Evolutionary conservation across 2,113 vertebrate species (phyloP), one percentile per base, ranked within the genome.

Genomic region (Pollimyrus isidori): DNA sequence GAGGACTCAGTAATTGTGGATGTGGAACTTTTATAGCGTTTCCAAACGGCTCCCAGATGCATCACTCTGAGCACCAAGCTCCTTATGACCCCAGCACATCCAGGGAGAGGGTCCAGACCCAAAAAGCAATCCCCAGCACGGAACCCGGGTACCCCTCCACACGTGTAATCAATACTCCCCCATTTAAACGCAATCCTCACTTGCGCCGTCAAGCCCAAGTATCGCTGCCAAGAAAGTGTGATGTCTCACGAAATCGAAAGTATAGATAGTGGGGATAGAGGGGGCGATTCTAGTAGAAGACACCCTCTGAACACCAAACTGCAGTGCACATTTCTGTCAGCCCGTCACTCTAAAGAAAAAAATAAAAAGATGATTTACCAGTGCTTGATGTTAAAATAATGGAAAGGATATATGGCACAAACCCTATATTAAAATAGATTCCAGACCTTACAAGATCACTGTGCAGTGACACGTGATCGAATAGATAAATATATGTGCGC

Each of bases 121-220:
- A 11, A 53, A 89, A 58, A 89, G 86, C 91, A 80, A 90, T 90
- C 89, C 91, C 90, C 90, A 90, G 82, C 65, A 87, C 84, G 85
- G 42, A 90, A 90, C 84, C 90, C 52, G 91, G 91, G 91, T 93
- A 89, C 91, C 90, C 65, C 56, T 89, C 92, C 94, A 95, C 93
- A 94, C 95, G 94, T 95, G 95, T 94, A 95, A 95, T 95, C 92
- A 93, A 95, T 95, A 94, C 93, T 86, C 48, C 11, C 87, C 92
- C 92, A 91, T 94, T 95, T 95, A 94, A 94, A 90, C 91, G 89
- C 91, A 91, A 92, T 93, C 94, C 94, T 94, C 93, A 88, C 92
- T 93, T 92, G 93, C 91, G 89, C 93, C 90, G 92, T 96, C 93
- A 95, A 94, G 94, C 93, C 91, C 92, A 90, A 93, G 92, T 90